Evolutionary conservation across 2,888 invertebrate species (phyloP).

Genomic region (Busseola fusca): DNA sequence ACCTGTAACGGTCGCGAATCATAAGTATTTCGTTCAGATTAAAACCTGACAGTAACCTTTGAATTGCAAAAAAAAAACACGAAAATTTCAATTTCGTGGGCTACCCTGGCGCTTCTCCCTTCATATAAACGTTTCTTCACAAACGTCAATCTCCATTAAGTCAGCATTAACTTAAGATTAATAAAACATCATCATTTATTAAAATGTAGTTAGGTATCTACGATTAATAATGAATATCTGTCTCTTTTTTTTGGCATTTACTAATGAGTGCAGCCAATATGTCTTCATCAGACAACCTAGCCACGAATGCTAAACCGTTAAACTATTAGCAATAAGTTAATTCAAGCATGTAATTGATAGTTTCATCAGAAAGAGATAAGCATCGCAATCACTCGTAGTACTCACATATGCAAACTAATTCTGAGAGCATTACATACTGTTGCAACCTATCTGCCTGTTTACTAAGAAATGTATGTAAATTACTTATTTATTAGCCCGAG

Average conservation of each 20-base stretch:
- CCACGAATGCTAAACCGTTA: slow-evolving; percentile 25
- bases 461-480: slow-evolving; percentile 60
- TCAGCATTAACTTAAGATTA: not conserved
- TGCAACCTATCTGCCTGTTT: slow-evolving; percentile 45
- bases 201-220: not conserved
- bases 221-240: not conserved
- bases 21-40: no score
- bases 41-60: no score
- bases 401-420: slow-evolving; percentile 56
- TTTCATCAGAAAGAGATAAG: slow-evolving; percentile 57
- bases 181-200: not conserved
- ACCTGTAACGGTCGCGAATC: no score
- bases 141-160: not conserved
- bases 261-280: not conserved
- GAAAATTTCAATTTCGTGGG: not conserved
- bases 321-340: slow-evolving; percentile 43
- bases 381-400: slow-evolving; percentile 51
- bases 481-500: slow-evolving; percentile 43
- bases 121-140: not conserved
- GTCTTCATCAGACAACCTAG: slow-evolving; percentile 19
- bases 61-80: not conserved
- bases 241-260: not conserved
- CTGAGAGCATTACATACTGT: slow-evolving; percentile 25
- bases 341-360: slow-evolving; percentile 46
- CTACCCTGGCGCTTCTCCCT: no score